phyloP scores from a whole-genome alignment of 2,113 vertebrate genomes.

The Aegotheles bennettii region DNA sequence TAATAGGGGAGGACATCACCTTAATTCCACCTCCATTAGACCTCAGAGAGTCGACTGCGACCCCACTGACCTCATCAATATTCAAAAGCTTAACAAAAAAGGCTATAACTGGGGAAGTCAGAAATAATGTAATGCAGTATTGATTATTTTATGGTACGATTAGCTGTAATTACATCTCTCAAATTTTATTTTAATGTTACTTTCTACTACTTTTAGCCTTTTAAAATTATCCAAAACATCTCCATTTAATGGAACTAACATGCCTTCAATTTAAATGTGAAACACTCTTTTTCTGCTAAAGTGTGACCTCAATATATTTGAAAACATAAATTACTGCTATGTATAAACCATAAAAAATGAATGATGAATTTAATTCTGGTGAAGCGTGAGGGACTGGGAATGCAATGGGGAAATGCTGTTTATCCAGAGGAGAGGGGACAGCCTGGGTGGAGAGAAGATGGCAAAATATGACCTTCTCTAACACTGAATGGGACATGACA shows the following conservation, averaged over 20 bases:
- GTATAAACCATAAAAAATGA: constrained; percentile 86
- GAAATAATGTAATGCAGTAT: constrained; percentile 85
- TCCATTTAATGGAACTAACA: constrained; percentile 81
- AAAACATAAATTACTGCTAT: constrained; percentile 83
- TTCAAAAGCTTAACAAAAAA: constrained; percentile 82
- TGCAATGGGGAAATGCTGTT: constrained; percentile 68
- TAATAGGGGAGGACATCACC: constrained; percentile 69
- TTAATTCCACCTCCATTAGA: constrained; percentile 79
- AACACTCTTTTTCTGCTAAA: constrained; percentile 82
- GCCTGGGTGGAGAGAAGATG: background rate
- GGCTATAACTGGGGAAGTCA: constrained; percentile 79
- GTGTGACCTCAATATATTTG: constrained; percentile 83
- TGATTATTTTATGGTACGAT: constrained; percentile 87
- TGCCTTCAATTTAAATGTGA: constrained; percentile 83
- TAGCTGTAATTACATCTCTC: constrained; percentile 86
- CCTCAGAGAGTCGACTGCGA: constrained; percentile 68
- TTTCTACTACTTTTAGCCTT: constrained; percentile 84
- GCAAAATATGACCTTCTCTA: constrained; percentile 49
- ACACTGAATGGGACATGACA: background rate
- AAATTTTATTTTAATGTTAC: constrained; percentile 87
- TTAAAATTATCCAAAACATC: constrained; percentile 83
- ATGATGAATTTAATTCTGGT: constrained; percentile 84
- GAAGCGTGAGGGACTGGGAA: constrained; percentile 73
- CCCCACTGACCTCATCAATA: constrained; percentile 81
- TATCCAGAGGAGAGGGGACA: constrained; percentile 61